Conservation (phyloP, 92 coral and sea anemone genomes). For the Epizoanthus stellaris region DNA sequence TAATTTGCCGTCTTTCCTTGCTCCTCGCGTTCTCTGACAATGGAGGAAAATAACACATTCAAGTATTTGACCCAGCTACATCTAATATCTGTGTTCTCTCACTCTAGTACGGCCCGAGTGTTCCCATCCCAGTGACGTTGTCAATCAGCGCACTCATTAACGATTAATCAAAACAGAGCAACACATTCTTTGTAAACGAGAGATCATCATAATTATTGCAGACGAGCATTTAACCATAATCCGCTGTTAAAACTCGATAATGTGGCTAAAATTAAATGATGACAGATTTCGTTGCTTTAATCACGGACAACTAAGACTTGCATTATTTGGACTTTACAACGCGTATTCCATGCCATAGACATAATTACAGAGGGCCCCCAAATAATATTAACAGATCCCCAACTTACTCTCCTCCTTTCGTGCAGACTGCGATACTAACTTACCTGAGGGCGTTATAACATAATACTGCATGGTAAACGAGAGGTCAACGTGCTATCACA, state of each 20-base stretch:
- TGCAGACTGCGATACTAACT: slow-evolving; percentile 35
- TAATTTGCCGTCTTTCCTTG: slow-evolving; percentile 19
- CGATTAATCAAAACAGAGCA: slow-evolving; percentile 40
- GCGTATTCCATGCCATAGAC: neutral
- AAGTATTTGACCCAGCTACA: slow-evolving; percentile 46
- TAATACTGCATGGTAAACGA: slow-evolving; percentile 41
- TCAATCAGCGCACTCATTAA: slow-evolving; percentile 44
- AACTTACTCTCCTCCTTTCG: slow-evolving; percentile 24
- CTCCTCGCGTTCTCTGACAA: slow-evolving; percentile 6
- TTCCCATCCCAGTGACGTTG: slow-evolving; percentile 34
- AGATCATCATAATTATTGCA: slow-evolving; percentile 29
- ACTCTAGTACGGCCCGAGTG: slow-evolving; percentile 18
- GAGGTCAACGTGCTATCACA: slow-evolving; percentile 34
- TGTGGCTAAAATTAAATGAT: slow-evolving; percentile 49
- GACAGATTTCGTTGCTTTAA: slow-evolving; percentile 40
- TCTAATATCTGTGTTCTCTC: slow-evolving; percentile 43
- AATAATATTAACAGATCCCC: neutral
- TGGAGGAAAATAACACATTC: slow-evolving; percentile 41
- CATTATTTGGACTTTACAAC: neutral
- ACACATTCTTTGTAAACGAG: slow-evolving; percentile 40
- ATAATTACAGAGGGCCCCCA: neutral
- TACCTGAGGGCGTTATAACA: slow-evolving; percentile 45
- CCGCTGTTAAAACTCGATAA: slow-evolving; percentile 52
- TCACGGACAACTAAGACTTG: slow-evolving; percentile 17
- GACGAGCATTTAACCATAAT: slow-evolving; percentile 47